Percentiles rank a stretch among this genome's conserved stretches.
These are phyloP conservation scores for Tricholaema leucomelas DNA, from an alignment of 2,113 vertebrate species.

Conservation along the genomic window DNA sequence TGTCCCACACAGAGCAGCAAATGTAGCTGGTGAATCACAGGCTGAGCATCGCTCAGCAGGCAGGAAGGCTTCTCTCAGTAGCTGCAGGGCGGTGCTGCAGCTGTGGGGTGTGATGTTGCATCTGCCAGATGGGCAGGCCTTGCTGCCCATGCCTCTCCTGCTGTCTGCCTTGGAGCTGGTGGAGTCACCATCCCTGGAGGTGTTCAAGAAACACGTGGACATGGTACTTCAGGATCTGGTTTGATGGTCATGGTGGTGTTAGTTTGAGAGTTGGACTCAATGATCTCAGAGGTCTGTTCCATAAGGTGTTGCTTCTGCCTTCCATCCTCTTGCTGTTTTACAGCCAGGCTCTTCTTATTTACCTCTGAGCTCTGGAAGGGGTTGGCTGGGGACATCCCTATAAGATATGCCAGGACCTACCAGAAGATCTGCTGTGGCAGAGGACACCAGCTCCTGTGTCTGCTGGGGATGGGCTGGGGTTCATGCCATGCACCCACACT, in stretches of 20 bases:
- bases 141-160: background rate
- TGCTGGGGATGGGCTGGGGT: background rate
- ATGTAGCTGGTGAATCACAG: background rate
- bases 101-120: background rate
- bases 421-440: background rate
- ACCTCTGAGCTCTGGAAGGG: background rate
- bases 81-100: background rate
- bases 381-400: background rate
- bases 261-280: no score
- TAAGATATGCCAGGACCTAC: background rate
- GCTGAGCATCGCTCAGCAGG: background rate
- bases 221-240: no score
- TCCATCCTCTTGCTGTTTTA: background rate
- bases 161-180: background rate
- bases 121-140: background rate
- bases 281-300: background rate
- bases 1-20: rapidly evolving
- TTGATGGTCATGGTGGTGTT: no score
- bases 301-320: background rate
- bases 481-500: rapidly evolving
- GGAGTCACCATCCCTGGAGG: no score
- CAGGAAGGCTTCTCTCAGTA: background rate
- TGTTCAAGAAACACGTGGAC: no score
- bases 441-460: background rate
- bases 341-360: background rate